These are phyloP conservation scores for Sitta europaea DNA, from an alignment of 2,113 vertebrate species.

Conservation along the genomic window DNA sequence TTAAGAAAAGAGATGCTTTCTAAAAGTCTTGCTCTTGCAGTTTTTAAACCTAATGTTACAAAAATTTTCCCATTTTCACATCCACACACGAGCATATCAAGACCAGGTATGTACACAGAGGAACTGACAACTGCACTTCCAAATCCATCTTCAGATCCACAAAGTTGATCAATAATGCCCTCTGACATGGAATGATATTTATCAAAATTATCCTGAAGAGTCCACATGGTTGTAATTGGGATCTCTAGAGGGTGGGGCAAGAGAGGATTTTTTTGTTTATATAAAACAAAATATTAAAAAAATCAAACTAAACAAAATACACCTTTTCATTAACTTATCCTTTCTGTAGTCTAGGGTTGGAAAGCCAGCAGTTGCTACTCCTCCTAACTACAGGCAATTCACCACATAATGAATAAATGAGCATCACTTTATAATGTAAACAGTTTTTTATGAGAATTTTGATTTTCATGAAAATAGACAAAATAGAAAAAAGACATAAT, in stretches of 20 bases:
- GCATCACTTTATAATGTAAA: not conserved
- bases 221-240: constrained; percentile 62
- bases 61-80: constrained; percentile 77
- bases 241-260: constrained; percentile 59
- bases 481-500: not conserved
- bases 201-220: constrained; percentile 76
- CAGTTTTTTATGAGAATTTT: not conserved
- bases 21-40: constrained; percentile 71
- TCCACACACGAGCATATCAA: constrained; percentile 76
- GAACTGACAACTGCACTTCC: constrained; percentile 49
- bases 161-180: constrained; percentile 61
- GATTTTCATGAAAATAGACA: not conserved
- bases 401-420: not conserved
- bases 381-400: not conserved
- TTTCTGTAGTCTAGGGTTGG: not conserved
- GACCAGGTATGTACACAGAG: constrained; percentile 70
- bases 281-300: not conserved
- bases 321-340: not conserved
- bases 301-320: not conserved
- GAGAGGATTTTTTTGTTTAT: not conserved
- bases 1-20: constrained; percentile 40
- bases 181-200: constrained; percentile 42
- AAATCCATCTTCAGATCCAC: not conserved
- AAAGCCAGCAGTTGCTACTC: not conserved
- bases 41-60: constrained; percentile 64